Conservation (phyloP, 2,797 vertebrate species). For the Cuniculus paca region DNA sequence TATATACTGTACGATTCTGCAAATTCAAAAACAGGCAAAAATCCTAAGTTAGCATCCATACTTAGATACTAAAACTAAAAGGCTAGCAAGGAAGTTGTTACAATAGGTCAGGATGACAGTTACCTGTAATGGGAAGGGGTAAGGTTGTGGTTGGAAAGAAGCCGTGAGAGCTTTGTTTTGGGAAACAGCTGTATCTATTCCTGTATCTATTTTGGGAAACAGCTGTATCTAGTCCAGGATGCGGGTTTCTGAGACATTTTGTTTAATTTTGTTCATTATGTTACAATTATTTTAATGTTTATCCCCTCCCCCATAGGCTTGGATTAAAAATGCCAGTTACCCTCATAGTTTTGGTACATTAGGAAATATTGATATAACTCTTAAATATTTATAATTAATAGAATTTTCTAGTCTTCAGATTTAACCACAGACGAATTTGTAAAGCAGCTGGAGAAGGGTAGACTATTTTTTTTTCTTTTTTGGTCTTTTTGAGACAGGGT, state of each 20-base stretch:
- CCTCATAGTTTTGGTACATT: background rate
- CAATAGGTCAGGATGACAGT: background rate
- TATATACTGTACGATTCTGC: background rate
- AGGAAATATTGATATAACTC: conserved; percentile 5
- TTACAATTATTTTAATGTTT: background rate
- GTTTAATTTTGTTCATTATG: background rate
- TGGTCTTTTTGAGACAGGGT: too few relatives aligned
- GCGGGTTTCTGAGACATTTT: background rate
- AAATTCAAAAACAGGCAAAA: conserved; percentile 13
- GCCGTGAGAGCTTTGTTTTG: background rate
- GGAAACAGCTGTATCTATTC: background rate
- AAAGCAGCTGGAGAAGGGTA: background rate
- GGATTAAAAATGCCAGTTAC: background rate
- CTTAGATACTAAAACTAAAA: background rate
- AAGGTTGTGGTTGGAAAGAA: background rate
- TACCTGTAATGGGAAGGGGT: background rate
- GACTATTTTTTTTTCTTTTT: too few relatives aligned
- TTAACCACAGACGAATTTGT: background rate
- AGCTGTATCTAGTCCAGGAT: background rate
- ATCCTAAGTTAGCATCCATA: background rate
- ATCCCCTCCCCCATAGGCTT: background rate
- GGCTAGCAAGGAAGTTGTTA: background rate
- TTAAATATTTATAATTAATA: background rate
- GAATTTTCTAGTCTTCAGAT: background rate
- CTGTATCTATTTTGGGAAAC: background rate